Base-by-base conservation (phyloP, 2,113 vertebrate genomes). In the Eudyptes chrysolophus region DNA sequence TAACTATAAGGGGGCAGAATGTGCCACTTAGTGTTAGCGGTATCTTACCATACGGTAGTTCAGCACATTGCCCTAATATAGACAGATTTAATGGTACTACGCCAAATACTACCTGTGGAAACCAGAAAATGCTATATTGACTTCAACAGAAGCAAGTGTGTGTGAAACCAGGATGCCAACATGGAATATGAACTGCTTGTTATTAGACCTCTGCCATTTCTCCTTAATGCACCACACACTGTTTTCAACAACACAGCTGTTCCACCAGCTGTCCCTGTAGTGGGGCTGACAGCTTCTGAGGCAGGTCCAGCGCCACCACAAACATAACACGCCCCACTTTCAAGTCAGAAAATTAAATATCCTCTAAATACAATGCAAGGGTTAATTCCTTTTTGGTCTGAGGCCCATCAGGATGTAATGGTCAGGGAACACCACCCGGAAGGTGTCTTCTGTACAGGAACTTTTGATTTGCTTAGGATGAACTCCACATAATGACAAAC, bases 11-110 rank as follows among this genome's bases (percentile, higher is more conserved):
- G 11, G 11, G 22, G 74, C 34, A 60, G 44, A 80, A 76, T 2
- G 4, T 9, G 5, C 4, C 30, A 25, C 13, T 49, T 79, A 24
- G 15, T 5, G 5, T 58, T 27, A 66, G 26, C 0, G 0, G 17
- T n/a, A 71, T 27, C 36, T 62, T 71, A 32, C 29, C 17, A 44
- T 22, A 55, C 3, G 13, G 60, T n/a, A 74, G 36, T 19, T n/a
- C 26, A 55, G 21, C 36, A 82, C 21, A 40, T 5, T 48, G 34
- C 18, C 54, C 8, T 30, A 48, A 24, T 0, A 66, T 3, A 20
- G 51, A 22, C 21, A 66, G 25, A 44, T 3, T 52, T 61, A 92
- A 69, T 14, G 8, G 5, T 38, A 68, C 9, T 4, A 65, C 27
- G 25, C 38, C 27, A 88, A 86, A 69, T 15, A 82, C 11, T 38